Evolutionary conservation across 1,140 invertebrate genomes (phyloP).

Genomic region (Calosoma granatense): DNA sequence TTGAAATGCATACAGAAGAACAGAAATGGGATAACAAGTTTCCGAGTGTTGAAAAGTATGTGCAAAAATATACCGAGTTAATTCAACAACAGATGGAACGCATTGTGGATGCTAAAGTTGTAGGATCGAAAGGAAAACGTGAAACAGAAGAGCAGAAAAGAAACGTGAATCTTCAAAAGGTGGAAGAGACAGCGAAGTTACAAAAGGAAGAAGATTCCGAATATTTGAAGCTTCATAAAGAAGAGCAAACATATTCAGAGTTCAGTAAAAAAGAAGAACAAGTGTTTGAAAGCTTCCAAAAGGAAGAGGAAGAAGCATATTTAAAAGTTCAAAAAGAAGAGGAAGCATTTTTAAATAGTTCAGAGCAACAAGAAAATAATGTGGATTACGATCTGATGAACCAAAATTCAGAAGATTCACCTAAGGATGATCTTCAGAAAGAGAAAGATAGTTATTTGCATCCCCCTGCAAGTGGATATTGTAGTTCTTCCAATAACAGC

Average conservation of each 20-base stretch:
- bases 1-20: conserved; percentile 16
- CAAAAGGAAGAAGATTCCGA: no score
- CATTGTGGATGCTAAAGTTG: background rate
- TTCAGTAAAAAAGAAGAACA: no score
- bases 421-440: no score
- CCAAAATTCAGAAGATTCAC: no score
- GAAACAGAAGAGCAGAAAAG: background rate
- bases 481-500: conserved; percentile 28
- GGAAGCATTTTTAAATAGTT: conserved; percentile 12
- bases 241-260: no score
- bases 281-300: background rate
- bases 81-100: conserved; percentile 14
- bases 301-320: background rate
- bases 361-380: background rate
- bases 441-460: conserved; percentile 15
- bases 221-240: no score
- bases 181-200: no score
- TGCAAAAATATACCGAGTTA: conserved; percentile 25
- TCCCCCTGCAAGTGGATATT: conserved; percentile 28
- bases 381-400: background rate
- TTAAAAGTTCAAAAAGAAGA: conserved; percentile 10
- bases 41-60: conserved; percentile 25
- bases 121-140: conserved; percentile 9
- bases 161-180: background rate
- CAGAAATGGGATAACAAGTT: conserved; percentile 16